Percentiles rank a stretch among this genome's conserved stretches.
Conservation (phyloP, 2,797 vertebrate genomes). For the Melanotaenia boesemani region DNA sequence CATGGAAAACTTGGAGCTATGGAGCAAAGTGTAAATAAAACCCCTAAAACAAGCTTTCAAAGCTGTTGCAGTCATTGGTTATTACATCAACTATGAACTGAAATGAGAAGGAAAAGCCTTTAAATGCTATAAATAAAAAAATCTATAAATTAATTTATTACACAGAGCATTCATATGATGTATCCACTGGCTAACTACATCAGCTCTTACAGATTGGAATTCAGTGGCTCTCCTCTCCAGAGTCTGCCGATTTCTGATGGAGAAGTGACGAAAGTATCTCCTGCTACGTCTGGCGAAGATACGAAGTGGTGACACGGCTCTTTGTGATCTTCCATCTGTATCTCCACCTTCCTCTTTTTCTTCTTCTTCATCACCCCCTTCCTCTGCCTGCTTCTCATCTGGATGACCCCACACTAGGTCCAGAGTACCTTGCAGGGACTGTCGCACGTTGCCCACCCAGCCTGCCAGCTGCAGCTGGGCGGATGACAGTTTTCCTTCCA, state of each 20-base stretch:
- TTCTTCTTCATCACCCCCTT: conserved; percentile 42
- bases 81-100: not conserved
- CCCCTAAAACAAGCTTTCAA: not conserved
- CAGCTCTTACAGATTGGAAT: conserved; percentile 78
- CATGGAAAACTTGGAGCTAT: conserved; percentile 2
- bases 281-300: conserved; percentile 89
- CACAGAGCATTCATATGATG: not conserved
- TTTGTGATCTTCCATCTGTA: conserved; percentile 73
- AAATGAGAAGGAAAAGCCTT: not conserved
- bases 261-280: conserved; percentile 87
- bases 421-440: conserved; percentile 90
- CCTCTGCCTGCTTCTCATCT: conserved; percentile 50
- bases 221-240: conserved; percentile 82
- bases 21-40: conserved; percentile 9
- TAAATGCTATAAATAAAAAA: not conserved
- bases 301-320: conserved; percentile 85
- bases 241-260: conserved; percentile 84
- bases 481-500: conserved; percentile 89
- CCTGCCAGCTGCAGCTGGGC: conserved; percentile 90
- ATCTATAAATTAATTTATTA: not conserved
- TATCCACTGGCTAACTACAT: conserved; percentile 11
- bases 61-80: not conserved
- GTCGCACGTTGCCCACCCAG: conserved; percentile 88
- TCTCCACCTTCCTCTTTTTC: conserved; percentile 43
- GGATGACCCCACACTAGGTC: conserved; percentile 79